Evolutionary conservation across 2,888 invertebrate genomes (phyloP), one percentile per base, ranked within the genome.

Genomic region (Drosophila formosana): DNA sequence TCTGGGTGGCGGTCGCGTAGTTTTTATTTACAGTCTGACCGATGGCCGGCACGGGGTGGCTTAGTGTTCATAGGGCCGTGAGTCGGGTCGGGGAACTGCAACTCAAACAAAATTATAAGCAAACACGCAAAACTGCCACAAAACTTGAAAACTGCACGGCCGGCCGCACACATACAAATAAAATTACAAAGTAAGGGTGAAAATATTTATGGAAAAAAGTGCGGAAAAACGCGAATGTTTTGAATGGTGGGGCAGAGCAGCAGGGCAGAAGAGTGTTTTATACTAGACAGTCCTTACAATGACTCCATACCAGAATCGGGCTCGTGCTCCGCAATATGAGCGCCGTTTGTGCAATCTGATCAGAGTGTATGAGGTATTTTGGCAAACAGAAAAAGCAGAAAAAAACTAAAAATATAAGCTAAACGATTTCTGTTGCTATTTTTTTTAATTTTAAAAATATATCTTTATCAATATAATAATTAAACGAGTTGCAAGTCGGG

Each of bases 101-200:
- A 83, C 89, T 85, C 78, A 85, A 85, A 88, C 80, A 88, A 80
- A 88, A 87, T 87, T 89, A 89, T 89, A 85, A 85, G 82, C 88
- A 87, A 89, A 87, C 88, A 87, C 88, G 88, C 87, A 82, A 89
- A 87, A 88, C 88, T 89, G 82, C 85, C 89, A 84, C 89, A 88
- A 86, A 85, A 88, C 83, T 84, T 89, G 76, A 88, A 88, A 86
- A 77, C 87, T 70, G 78, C 80, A 67, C 77, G 76, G 66, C 74
- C 70, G 67, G 18, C 18, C 76, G 46, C 47, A 60, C 62, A 25
- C 47, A 62, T 65, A 37, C 57, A 64, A 50, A 25, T n/a, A 11
- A 2, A 53, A 39, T 39, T 43, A 61, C 46, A 51, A 39, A 2
- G 37, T 66, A 75, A 32, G 76, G 76, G 63, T 64, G 45, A 57